Evolutionary conservation across 30 jellyfish, hydroid and myxozoan genomes (phyloP).

Genomic region (Rhopilema esculentum): DNA sequence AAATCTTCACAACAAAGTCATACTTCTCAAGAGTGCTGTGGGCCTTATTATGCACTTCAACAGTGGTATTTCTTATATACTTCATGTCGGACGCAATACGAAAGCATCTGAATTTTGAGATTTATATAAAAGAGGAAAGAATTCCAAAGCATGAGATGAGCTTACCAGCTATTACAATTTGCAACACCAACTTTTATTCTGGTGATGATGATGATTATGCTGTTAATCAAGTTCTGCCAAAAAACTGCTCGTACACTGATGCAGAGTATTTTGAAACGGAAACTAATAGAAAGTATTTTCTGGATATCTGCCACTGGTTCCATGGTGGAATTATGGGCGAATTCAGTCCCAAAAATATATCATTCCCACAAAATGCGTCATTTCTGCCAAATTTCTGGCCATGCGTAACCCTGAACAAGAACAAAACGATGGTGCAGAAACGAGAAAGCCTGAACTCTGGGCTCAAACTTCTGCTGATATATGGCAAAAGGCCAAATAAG

Average conservation of each 20-base stretch:
- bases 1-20: not conserved
- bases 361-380: too few species aligned
- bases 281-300: slow-evolving; percentile 38
- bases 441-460: slow-evolving; percentile 28
- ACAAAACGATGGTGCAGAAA: slow-evolving; percentile 17
- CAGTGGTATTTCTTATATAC: not conserved
- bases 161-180: slow-evolving; percentile 59
- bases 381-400: slow-evolving; percentile 20
- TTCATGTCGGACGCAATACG: not conserved
- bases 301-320: slow-evolving; percentile 30
- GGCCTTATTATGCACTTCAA: slow-evolving; percentile 16
- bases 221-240: slow-evolving; percentile 27
- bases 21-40: slow-evolving; percentile 10
- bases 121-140: not conserved
- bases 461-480: slow-evolving; percentile 17
- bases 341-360: too few species aligned
- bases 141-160: not conserved
- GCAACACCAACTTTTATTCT: slow-evolving; percentile 9
- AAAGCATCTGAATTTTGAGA: not conserved
- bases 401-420: slow-evolving; percentile 31
- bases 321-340: not conserved
- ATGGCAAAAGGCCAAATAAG: not conserved
- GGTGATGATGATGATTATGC: not conserved
- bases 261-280: slow-evolving; percentile 7
- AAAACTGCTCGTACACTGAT: slow-evolving; percentile 27